Base-by-base conservation (phyloP, 2,888 invertebrate species). In the Ganaspis brasiliensis region DNA sequence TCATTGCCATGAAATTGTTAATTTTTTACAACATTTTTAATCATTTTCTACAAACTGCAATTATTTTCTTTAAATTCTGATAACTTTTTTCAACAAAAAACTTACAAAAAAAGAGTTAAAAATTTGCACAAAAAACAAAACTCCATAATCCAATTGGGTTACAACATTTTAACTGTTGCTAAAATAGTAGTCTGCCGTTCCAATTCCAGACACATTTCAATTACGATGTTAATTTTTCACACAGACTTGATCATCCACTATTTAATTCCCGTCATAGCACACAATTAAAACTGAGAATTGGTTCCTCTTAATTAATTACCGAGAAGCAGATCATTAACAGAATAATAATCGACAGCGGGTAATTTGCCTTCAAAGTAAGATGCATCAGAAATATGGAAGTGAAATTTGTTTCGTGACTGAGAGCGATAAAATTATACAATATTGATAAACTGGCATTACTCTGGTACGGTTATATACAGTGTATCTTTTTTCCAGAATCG, bases 401-500 rank as follows among this genome's bases (percentile, higher is more conserved):
- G n/a, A 67, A 67, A 67, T 67, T 49, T 67, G 24, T n/a, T 26
- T 24, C 40, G 67, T 67, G 45, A 67, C 24, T 67, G 16, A 9
- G 10, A 9, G 35, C 9, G 12, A 45, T 63, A 14, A 24, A 67
- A 67, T 67, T 67, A 67, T 16, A 67, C 45, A 45, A 45, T 67
- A 67, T 24, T 40, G 24, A 14, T 26, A 10, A 67, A 52, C 52
- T 14, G 45, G 0, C 45, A 45, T 49, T 67, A 21, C 40, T 40
- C n/a, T 40, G n/a, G n/a, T 14, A 24, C 49, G n/a, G 16, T 16
- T 67, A n/a, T n/a, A n/a, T n/a, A n/a, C n/a, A n/a, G n/a, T n/a
- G n/a, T n/a, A 24, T 21, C 40, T 21, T 67, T 40, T 67, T 67
- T 45, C 14, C 61, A 12, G 67, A 67, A 67, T 45, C 24, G 40